Base-by-base conservation (phyloP, 2,888 invertebrate species). In the Drosophila ustulata region DNA sequence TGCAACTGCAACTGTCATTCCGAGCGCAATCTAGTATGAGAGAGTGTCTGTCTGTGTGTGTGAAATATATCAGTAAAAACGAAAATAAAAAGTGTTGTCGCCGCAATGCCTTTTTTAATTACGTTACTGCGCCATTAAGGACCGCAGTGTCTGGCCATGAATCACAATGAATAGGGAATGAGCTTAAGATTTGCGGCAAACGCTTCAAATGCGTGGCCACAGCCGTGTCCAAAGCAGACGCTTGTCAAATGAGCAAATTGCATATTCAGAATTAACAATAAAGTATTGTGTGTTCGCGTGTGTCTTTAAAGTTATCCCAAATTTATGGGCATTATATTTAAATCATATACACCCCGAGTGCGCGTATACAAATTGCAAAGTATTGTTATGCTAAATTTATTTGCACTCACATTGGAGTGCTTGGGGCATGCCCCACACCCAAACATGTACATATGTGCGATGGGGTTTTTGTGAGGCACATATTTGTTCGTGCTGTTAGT, bases 341-440 rank as follows among this genome's bases (percentile, higher is more conserved):
- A 84, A 82, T 81, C 84, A 84, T 66, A 69, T 69, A 56, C 78
- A 71, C 74, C 53, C 50, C 47, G 55, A 63, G 23, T 57, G 65
- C 25, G 61, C 49, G 53, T 52, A 49, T 55, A 66, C 76, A 85
- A 88, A 88, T 88, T 88, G 51, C 70, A 66, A 67, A 66, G 82
- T 70, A 88, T 83, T 83, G 85, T 83, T 85, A 82, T 88, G 88
- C 82, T 76, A 87, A 87, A 84, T 87, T 87, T 82, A 87, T 82
- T 87, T 82, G 74, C 66, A 69, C 76, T 75, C 58, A 71, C 70
- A 69, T 30, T 49, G 51, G 28, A 58, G 32, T 55, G 71, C 77
- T 66, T 47, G 11, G 30, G 51, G 72, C 47, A 53, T 49, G 47
- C 37, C 52, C 45, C 51, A 63, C 26, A 50, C 1, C 18, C 23